Conservation (phyloP, 2,888 invertebrate species). For the Mamestra brassicae region DNA sequence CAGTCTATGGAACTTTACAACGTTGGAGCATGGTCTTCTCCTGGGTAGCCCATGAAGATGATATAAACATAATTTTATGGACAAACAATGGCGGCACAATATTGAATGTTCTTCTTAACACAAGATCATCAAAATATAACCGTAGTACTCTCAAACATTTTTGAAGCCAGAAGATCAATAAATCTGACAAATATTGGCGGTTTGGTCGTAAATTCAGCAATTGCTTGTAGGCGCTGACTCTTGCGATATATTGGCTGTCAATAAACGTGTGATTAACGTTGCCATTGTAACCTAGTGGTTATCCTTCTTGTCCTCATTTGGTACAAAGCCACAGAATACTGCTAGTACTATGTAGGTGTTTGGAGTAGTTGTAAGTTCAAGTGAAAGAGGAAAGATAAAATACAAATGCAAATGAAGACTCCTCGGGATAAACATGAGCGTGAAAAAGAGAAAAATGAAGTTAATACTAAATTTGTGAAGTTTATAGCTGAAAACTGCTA, state of each 20-base stretch:
- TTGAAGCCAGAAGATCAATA: conserved; percentile 12
- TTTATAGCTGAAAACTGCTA: too few relatives aligned
- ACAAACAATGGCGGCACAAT: not conserved
- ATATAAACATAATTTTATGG: not conserved
- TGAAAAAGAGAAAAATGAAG: too few relatives aligned
- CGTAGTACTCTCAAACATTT: conserved; percentile 4
- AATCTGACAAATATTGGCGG: conserved; percentile 21
- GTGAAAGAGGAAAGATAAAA: too few relatives aligned
- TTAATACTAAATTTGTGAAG: too few relatives aligned
- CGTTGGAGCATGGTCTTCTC: not conserved
- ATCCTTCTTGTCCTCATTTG: conserved; percentile 18
- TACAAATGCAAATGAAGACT: too few relatives aligned
- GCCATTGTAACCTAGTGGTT: conserved; percentile 23
- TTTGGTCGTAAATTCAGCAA: conserved; percentile 35
- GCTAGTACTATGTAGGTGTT: not conserved
- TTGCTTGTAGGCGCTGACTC: conserved; percentile 16
- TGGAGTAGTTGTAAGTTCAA: not conserved
- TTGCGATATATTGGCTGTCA: conserved; percentile 28
- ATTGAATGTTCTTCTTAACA: not conserved
- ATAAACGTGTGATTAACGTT: conserved; percentile 42
- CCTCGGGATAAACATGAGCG: too few relatives aligned
- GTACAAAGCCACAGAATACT: not conserved
- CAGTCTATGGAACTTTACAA: conserved; percentile 13
- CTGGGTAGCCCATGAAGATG: not conserved
- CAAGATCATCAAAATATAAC: not conserved